A percentile compares a stretch with the other conserved stretches of the same genome.
Conservation (phyloP, 2,888 invertebrate species). For the Himalopsyche kuldschensis region DNA sequence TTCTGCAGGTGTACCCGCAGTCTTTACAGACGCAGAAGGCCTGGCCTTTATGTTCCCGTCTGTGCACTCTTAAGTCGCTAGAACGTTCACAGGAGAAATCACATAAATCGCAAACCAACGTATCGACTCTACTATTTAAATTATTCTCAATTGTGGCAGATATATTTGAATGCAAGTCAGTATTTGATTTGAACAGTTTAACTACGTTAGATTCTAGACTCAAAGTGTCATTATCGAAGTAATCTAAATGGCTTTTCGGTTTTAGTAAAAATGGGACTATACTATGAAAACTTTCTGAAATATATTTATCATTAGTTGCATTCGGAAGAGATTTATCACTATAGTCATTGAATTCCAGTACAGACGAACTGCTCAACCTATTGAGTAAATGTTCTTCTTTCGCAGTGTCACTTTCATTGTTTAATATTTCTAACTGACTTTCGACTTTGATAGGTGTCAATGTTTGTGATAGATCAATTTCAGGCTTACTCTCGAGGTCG, state of each 20-base stretch:
- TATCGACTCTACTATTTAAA: not conserved
- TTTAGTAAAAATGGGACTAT: not conserved
- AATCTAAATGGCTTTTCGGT: not conserved
- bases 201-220: not conserved
- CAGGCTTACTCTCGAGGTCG: not conserved
- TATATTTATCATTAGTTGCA: not conserved
- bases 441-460: not conserved
- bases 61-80: constrained; percentile 5
- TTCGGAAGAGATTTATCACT: too few species aligned
- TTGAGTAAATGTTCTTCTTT: not conserved
- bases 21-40: not conserved
- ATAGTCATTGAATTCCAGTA: not conserved
- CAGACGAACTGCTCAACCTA: not conserved
- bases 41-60: not conserved
- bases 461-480: not conserved
- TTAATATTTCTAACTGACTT: not conserved
- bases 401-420: not conserved
- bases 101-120: constrained; percentile 2
- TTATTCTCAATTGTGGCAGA: not conserved
- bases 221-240: not conserved
- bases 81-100: not conserved
- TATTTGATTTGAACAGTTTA: not conserved
- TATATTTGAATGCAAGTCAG: not conserved
- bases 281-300: not conserved
- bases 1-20: constrained; percentile 4